Evolutionary conservation across 2,888 invertebrate genomes (phyloP).

Genomic region (Sarcophaga subvicina): DNA sequence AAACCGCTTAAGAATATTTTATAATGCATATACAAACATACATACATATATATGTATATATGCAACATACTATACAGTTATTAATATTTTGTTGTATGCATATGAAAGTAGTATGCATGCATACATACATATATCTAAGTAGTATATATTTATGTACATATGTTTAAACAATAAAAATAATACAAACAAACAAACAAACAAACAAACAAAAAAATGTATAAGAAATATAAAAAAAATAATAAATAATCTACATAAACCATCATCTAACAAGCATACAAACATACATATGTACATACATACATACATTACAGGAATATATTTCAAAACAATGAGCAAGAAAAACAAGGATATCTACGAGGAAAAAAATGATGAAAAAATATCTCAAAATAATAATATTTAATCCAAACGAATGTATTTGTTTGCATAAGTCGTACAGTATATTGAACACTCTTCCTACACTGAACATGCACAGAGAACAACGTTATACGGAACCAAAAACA

Average conservation of each 20-base stretch:
- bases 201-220: slow-evolving; percentile 11
- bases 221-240: slow-evolving; percentile 45
- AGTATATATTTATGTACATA: slow-evolving; percentile 1
- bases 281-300: too few relatives aligned
- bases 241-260: slow-evolving; percentile 51
- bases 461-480: not conserved
- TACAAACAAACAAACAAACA: not conserved
- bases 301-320: not conserved
- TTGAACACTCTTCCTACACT: not conserved
- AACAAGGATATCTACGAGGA: not conserved
- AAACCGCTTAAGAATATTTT: slow-evolving; percentile 68
- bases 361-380: slow-evolving; percentile 15
- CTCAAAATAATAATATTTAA: slow-evolving; percentile 64
- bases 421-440: not conserved
- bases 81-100: not conserved
- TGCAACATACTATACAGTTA: not conserved
- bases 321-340: not conserved
- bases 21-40: slow-evolving; percentile 20
- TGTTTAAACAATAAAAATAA: slow-evolving; percentile 46
- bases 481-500: not conserved
- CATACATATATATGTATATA: not conserved
- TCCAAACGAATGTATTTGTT: slow-evolving; percentile 52
- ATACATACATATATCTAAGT: not conserved
- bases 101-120: not conserved
- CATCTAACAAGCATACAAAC: too few relatives aligned